Evolutionary conservation across 1,140 invertebrate genomes (phyloP).

Genomic region (Drosophila tani): DNA sequence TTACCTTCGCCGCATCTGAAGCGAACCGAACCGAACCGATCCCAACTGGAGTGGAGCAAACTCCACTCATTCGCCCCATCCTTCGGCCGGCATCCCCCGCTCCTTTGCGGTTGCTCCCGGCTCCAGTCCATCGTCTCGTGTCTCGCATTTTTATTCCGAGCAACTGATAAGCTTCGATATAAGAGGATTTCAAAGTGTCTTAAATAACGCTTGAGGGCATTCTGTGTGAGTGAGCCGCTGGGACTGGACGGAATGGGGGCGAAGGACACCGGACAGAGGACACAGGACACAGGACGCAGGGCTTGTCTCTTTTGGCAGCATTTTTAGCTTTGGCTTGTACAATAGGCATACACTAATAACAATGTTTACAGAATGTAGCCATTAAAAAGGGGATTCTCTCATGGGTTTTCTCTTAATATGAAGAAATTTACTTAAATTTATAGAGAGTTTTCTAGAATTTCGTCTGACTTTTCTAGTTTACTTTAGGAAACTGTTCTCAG

Average conservation of each 20-base stretch:
- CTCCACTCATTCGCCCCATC: slow-evolving; percentile 18
- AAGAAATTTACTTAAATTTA: neutral
- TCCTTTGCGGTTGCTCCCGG: slow-evolving; percentile 3
- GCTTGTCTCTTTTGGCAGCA: slow-evolving; percentile 36
- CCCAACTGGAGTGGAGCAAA: neutral
- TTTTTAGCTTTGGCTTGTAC: slow-evolving; percentile 43
- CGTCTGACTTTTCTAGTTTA: neutral
- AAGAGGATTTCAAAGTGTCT: slow-evolving; percentile 74
- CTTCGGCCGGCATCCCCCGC: neutral
- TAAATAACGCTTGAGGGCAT: slow-evolving; percentile 74
- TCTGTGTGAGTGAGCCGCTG: slow-evolving; percentile 63
- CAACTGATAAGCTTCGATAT: slow-evolving; percentile 70
- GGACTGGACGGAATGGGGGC: slow-evolving; percentile 36
- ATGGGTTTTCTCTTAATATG: too few relatives aligned
- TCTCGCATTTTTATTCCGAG: slow-evolving; percentile 64
- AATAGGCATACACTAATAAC: slow-evolving; percentile 28
- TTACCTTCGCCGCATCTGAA: slow-evolving; percentile 33
- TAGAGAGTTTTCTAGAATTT: neutral
- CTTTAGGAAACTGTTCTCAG: neutral
- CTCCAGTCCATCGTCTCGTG: slow-evolving; percentile 20
- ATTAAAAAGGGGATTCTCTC: too few relatives aligned
- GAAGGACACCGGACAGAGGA: slow-evolving; percentile 3
- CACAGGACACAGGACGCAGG: neutral
- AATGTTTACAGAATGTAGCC: neutral
- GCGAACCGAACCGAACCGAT: slow-evolving; percentile 10